Evolutionary conservation across 2,797 vertebrate genomes (phyloP), one percentile per base, ranked within the genome.

Genomic region (Pipistrellus nathusii): DNA sequence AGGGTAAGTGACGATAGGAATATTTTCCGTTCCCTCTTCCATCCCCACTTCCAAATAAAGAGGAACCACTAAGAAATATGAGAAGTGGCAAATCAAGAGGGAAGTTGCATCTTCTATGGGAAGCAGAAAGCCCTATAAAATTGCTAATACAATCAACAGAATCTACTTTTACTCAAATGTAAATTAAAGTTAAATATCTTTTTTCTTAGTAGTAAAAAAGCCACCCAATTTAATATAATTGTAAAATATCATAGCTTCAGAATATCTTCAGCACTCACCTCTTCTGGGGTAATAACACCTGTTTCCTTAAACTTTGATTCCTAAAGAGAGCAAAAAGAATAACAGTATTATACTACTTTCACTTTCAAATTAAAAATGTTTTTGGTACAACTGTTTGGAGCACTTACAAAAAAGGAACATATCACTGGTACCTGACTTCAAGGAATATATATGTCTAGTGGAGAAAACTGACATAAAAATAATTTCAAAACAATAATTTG

Each of bases 221-320:
- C 0, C 25, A 83, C 5, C 30, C 44, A 88, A 13, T 77, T 88
- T 86, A 94, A 51, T 44, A 83, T 18, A 85, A 93, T 1, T 82
- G 8, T 72, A 95, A 87, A 87, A 51, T 32, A 44, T 35, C 90
- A 84, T 1, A 73, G 25, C 73, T 94, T 94, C 55, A 88, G 20
- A 78, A n/a, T 90, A 77, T 92, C 48, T 95, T 83, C 46, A 88
- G 90, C 51, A 94, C 98, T 98, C 98, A 99, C 99, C 98, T 99
- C 99, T 96, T 99, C 99, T 48, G 99, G 99, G 76, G 99, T 99
- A 81, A 99, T 99, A 80, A 99, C 99, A 97, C 99, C 99, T 38
- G 99, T 99, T 98, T 99, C 99, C 97, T 99, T 99, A 98, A 99
- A 99, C 94, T 99, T 99, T 0, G 99, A 99, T 94, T 99, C 99